phyloP scores from a whole-genome alignment of 1,140 invertebrate genomes.

The Nasonia longicornis region DNA sequence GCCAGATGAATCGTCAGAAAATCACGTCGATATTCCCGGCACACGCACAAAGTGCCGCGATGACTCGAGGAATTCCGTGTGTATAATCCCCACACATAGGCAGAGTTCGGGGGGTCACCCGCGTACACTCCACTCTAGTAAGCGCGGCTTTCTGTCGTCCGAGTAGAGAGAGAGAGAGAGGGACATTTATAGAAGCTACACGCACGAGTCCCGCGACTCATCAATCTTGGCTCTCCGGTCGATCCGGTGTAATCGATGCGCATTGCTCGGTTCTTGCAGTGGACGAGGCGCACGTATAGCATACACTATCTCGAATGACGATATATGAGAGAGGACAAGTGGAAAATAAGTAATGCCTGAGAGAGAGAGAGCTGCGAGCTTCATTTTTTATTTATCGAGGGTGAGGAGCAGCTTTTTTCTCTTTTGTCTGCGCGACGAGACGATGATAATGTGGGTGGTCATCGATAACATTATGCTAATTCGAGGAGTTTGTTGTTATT shows the following conservation, averaged over 20 bases:
- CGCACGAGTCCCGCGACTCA: slow-evolving; percentile 27
- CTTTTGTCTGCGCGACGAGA: not conserved
- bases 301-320: not conserved
- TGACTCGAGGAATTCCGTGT: slow-evolving; percentile 4
- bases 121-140: slow-evolving; percentile 1
- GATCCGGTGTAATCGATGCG: slow-evolving; percentile 38
- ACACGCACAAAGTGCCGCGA: not conserved
- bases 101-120: slow-evolving; percentile 15
- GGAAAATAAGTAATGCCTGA: slow-evolving; percentile 29
- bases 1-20: slow-evolving; percentile 27
- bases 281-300: not conserved
- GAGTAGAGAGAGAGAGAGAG: not conserved
- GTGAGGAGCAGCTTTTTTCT: not conserved
- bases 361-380: not conserved
- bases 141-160: not conserved
- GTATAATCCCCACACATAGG: not conserved
- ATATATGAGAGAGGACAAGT: slow-evolving; percentile 39
- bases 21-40: slow-evolving; percentile 14
- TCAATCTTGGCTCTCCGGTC: slow-evolving; percentile 37
- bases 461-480: not conserved
- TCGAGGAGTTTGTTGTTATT: not conserved
- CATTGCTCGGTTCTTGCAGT: slow-evolving; percentile 29
- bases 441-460: not conserved
- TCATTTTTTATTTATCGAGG: slow-evolving; percentile 14
- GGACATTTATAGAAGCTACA: slow-evolving; percentile 37